These are phyloP conservation scores for Epinephelus awoara DNA, from an alignment of 2,797 vertebrate genomes.

Conservation along the genomic window DNA sequence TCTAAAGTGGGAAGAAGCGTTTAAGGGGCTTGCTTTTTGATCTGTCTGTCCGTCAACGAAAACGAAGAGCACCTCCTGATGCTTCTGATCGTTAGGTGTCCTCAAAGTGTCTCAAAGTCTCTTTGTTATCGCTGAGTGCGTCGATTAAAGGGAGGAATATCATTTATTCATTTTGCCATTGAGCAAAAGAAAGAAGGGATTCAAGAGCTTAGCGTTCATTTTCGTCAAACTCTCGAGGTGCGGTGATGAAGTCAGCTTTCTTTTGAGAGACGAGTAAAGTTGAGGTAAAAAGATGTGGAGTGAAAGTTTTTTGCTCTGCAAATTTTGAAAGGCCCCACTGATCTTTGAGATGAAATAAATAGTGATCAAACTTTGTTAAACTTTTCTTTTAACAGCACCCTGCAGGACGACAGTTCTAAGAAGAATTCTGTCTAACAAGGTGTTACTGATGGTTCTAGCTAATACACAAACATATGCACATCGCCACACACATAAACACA, in stretches of 20 bases:
- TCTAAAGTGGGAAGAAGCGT: conserved; percentile 77
- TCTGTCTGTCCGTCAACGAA: conserved; percentile 80
- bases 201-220: conserved; percentile 78
- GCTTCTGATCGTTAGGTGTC: conserved; percentile 83
- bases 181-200: conserved; percentile 75
- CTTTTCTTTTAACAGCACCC: conserved; percentile 59
- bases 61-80: conserved; percentile 75
- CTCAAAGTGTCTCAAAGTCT: conserved; percentile 86
- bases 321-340: conserved; percentile 70
- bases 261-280: conserved; percentile 68
- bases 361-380: conserved; percentile 80
- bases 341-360: conserved; percentile 73
- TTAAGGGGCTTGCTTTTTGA: conserved; percentile 82
- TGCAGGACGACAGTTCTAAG: conserved; percentile 59
- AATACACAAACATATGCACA: conserved; percentile 35
- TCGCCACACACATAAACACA: conserved; percentile 21
- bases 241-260: conserved; percentile 82
- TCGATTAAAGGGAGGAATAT: conserved; percentile 83
- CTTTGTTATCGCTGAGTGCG: conserved; percentile 82
- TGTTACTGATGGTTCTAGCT: conserved; percentile 51
- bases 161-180: conserved; percentile 86
- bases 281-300: conserved; percentile 60
- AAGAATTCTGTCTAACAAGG: conserved; percentile 60
- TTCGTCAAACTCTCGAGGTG: conserved; percentile 79
- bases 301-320: conserved; percentile 66